Conservation (phyloP, 2,113 vertebrate genomes). For the human (Homo sapiens) region GRCh38 chr5:112493501-112494000, state of each 20-base stretch:
- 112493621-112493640: background rate
- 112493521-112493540: background rate
- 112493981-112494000: slow-evolving; percentile 43
- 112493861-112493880: background rate
- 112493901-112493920: slow-evolving; percentile 40
- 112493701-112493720: background rate
- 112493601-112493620: background rate
- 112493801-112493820: background rate
- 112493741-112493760: background rate
- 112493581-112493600: background rate
- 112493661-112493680: background rate
- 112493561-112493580: background rate
- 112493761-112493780: slow-evolving; percentile 12
- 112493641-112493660: background rate
- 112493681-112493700: background rate
- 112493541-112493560: slow-evolving; percentile 5
- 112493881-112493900: background rate
- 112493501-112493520: slow-evolving; percentile 34
- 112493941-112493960: background rate
- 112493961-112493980: slow-evolving; percentile 13
- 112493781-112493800: background rate
- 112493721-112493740: background rate
- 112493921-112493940: background rate
- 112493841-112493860: slow-evolving; percentile 5
- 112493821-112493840: background rate